These are phyloP conservation scores for Manis javanica DNA, from an alignment of 2,797 vertebrate genomes.

Conservation along the genomic window DNA sequence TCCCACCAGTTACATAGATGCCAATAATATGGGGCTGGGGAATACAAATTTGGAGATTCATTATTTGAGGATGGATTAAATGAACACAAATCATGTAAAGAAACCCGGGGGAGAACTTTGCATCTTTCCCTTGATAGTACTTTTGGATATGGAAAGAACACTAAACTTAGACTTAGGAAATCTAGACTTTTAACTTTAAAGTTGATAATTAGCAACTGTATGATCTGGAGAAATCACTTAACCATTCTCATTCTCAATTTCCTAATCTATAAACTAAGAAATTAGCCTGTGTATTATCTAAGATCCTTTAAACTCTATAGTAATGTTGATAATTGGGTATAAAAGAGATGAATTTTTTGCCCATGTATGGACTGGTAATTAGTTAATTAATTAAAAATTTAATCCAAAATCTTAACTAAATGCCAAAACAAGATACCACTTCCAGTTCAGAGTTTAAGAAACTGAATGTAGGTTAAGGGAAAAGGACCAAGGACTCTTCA, in stretches of 20 bases:
- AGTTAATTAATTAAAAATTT: slow-evolving; percentile 11
- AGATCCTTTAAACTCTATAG: not conserved
- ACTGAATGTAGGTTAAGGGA: not conserved
- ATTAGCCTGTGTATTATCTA: not conserved
- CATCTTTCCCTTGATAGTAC: not conserved
- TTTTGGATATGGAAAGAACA: not conserved
- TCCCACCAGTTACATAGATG: not conserved
- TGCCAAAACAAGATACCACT: slow-evolving; percentile 6
- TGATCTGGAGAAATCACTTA: not conserved
- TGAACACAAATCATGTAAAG: not conserved
- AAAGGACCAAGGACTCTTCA: not conserved
- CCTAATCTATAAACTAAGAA: not conserved
- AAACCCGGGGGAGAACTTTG: not conserved
- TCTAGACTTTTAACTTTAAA: not conserved
- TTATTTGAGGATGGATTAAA: not conserved
- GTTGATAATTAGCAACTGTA: not conserved
- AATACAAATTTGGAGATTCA: not conserved
- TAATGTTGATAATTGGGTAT: not conserved
- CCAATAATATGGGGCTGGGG: not conserved
- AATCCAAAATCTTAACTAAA: slow-evolving; percentile 30
- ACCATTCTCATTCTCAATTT: not conserved
- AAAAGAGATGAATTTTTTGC: not conserved
- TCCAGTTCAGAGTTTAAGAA: not conserved
- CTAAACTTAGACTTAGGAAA: not conserved
- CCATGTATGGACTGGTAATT: not conserved